Conservation (phyloP, 2,113 vertebrate species). For the Ceyx melanurus region DNA sequence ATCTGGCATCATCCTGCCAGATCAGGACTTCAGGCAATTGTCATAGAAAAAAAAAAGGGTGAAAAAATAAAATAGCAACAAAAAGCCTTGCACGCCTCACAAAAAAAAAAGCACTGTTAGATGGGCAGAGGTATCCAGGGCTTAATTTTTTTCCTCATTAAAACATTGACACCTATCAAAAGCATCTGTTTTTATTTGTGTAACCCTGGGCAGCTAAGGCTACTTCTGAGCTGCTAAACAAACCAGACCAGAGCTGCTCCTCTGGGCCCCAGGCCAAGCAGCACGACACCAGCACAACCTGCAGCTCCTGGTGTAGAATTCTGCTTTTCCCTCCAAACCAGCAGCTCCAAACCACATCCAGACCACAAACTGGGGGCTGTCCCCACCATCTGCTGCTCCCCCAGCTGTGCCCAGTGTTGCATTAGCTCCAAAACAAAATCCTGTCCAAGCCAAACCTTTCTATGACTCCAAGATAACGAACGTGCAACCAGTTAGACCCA, state of each 20-base stretch:
- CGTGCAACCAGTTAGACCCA: neutral
- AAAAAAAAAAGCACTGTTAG: neutral
- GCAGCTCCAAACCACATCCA: neutral
- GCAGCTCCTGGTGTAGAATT: neutral
- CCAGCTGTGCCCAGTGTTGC: accelerated
- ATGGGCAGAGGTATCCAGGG: slow-evolving; percentile 1
- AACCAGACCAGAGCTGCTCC: neutral
- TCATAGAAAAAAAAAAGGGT: neutral
- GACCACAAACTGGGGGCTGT: neutral
- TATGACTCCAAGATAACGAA: neutral
- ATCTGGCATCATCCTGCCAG: slow-evolving; percentile 30
- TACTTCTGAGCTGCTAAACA: neutral
- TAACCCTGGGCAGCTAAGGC: neutral
- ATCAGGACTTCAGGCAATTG: slow-evolving; percentile 30
- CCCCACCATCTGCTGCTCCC: neutral
- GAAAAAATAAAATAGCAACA: neutral
- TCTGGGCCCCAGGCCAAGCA: neutral
- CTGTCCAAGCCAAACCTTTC: neutral
- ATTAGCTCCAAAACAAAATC: neutral
- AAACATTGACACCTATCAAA: slow-evolving; percentile 34
- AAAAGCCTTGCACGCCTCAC: neutral
- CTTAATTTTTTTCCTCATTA: slow-evolving; percentile 26
- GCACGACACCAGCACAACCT: neutral
- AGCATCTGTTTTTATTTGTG: neutral
- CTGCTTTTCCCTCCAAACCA: neutral